phyloP scores from a whole-genome alignment of 2,113 vertebrate species.

The Rhinoptilus africanus region DNA sequence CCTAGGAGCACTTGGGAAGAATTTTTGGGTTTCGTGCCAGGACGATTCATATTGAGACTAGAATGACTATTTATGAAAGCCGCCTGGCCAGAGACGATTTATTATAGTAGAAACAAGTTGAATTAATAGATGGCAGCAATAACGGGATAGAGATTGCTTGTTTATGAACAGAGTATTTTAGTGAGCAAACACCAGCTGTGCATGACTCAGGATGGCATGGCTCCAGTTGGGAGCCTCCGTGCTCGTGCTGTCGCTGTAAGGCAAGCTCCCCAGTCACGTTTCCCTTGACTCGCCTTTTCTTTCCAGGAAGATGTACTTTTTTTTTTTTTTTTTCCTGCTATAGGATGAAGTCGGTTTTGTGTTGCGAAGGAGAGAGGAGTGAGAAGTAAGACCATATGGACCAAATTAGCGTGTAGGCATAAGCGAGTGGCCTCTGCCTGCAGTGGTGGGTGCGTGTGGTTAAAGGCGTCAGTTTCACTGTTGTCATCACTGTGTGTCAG shows the following conservation, averaged over 20 bases:
- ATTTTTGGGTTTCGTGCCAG: conserved; percentile 41
- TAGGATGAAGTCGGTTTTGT: background rate
- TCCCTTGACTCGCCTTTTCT: conserved; percentile 35
- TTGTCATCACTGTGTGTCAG: background rate
- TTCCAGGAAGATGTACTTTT: conserved; percentile 30
- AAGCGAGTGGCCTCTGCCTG: background rate
- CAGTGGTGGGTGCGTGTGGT: rapidly evolving
- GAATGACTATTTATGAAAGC: conserved; percentile 57
- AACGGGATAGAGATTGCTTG: conserved; percentile 68
- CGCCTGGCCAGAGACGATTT: conserved; percentile 54
- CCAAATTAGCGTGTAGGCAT: background rate
- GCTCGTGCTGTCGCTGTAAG: conserved; percentile 40
- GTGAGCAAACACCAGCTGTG: conserved; percentile 75
- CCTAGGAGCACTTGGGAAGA: conserved; percentile 33
- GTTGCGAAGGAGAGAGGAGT: background rate
- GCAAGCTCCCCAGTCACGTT: conserved; percentile 39
- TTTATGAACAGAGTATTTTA: conserved; percentile 73
- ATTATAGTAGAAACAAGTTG: conserved; percentile 66
- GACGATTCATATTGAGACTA: conserved; percentile 24
- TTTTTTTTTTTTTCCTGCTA: background rate
- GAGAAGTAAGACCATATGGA: background rate
- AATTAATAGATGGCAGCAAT: conserved; percentile 69
- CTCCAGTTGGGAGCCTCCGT: conserved; percentile 59
- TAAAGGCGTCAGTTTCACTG: background rate
- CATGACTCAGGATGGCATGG: conserved; percentile 67